A percentile compares a stretch with the other conserved stretches of the same genome.
Conservation (phyloP, 2,113 vertebrate genomes). For the Caranx melampygus region DNA sequence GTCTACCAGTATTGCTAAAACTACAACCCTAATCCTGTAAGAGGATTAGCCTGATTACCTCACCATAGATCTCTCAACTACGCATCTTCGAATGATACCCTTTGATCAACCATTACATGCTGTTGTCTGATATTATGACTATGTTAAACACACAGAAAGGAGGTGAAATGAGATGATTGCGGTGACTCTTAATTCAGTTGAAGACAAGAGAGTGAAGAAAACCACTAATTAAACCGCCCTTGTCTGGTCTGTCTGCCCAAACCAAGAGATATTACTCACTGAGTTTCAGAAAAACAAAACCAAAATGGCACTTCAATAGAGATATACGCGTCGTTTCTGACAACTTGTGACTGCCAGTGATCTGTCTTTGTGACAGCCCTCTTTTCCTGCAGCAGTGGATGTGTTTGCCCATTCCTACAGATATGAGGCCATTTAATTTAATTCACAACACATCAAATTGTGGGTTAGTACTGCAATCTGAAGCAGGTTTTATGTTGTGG, state of each 20-base stretch:
- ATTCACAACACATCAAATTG: slow-evolving; percentile 51
- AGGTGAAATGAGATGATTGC: background rate
- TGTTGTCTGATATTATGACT: background rate
- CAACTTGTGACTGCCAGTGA: background rate
- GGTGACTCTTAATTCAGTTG: background rate
- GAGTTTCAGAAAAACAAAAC: background rate
- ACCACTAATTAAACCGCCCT: background rate
- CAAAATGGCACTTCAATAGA: background rate
- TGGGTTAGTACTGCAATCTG: slow-evolving; percentile 24
- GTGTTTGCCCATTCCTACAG: slow-evolving; percentile 7
- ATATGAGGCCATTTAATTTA: slow-evolving; percentile 34
- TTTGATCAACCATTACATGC: background rate
- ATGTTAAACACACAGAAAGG: background rate
- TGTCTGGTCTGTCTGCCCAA: background rate
- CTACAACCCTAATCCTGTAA: slow-evolving; percentile 47
- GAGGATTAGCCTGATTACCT: slow-evolving; percentile 50
- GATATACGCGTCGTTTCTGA: background rate
- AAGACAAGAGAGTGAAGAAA: background rate
- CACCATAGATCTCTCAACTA: slow-evolving; percentile 16
- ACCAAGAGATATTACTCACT: background rate
- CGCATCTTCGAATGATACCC: slow-evolving; percentile 12
- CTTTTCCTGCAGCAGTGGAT: background rate
- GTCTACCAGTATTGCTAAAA: background rate
- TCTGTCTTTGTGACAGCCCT: background rate
- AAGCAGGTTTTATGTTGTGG: slow-evolving; percentile 30